Evolutionary conservation across 2,113 vertebrate species (phyloP), one percentile per base, ranked within the genome.

Genomic region (Megaceryle torquata): DNA sequence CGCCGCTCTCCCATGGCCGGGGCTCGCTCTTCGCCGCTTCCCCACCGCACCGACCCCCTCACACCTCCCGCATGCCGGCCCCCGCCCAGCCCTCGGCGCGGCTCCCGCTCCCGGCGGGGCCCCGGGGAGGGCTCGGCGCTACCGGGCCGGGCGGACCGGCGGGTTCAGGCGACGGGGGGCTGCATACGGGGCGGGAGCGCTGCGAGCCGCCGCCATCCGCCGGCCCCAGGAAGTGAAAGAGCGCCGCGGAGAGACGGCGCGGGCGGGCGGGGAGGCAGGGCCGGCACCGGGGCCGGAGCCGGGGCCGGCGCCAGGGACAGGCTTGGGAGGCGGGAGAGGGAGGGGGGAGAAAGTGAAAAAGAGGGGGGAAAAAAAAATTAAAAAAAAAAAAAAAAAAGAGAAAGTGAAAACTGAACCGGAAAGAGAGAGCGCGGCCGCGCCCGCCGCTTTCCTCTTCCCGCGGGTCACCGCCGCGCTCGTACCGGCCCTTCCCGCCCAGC

Each of bases 391-490:
- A 50, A 75, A 89, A 85, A 69, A 89, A 96, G 81, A 91, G 91
- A 95, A 95, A 91, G 86, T 93, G 93, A 93, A 93, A 96, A 93
- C 60, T 96, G 95, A 96, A 88, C 89, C 88, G 93, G 95, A 95
- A 95, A 94, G 86, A 93, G 13, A 93, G 13, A 93, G 91, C 57
- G 15, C 31, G 46, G 89, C 67, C 35, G 69, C 57, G 61, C 71
- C 94, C 33, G 69, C 51, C 25, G 51, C 51, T 87, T 91, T 95
- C 78, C 78, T 76, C 79, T 94, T 92, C 92, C 92, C 92, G 56
- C 46, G 68, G 61, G 80, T 84, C 85, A 78, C 28, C 15, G 63
- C n/a, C 19, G 57, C 20, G 5, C 8, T 17, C 29, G 56, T 7
- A 17, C 18, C 33, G 19, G n/a, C 57, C 33, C 33, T 50, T 50